Evolutionary conservation across 2,113 vertebrate genomes (phyloP), one percentile per base, ranked within the genome.

Genomic region (Paedocypris sp.): DNA sequence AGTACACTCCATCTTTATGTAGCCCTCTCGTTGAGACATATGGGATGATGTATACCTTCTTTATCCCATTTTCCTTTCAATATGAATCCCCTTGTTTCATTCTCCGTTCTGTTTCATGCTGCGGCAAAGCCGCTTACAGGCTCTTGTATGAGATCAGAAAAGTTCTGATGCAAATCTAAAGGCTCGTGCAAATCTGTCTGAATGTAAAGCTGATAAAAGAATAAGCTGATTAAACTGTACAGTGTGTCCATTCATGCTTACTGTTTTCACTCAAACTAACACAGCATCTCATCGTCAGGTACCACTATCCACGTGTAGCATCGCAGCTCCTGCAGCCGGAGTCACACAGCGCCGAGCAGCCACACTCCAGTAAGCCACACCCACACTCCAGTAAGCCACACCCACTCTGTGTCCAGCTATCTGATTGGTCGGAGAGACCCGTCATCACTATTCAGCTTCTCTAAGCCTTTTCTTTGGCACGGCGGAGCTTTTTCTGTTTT

Each of bases 261-360:
- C 11, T 38, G n/a, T n/a, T n/a, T n/a, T n/a, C n/a, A n/a, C n/a
- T n/a, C n/a, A n/a, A n/a, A n/a, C n/a, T n/a, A n/a, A n/a, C n/a
- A n/a, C n/a, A n/a, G n/a, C n/a, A n/a, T 41, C 25, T 39, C 7
- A 9, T 25, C 15, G 4, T 25, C 74, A 83, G 83, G 76, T 70
- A 83, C 72, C 80, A 84, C 68, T 72, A 76, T 43, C 38, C 62
- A 2, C 70, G 62, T 28, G 72, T 82, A 47, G 61, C 72, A 23
- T 64, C 54, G 13, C 39, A 75, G 58, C 35, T 74, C 36, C 64
- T 64, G 46, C 43, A 72, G 35, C n/a, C n/a, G n/a, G n/a, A n/a
- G n/a, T n/a, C n/a, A n/a, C n/a, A n/a, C n/a, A n/a, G n/a, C n/a
- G n/a, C n/a, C n/a, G n/a, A n/a, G n/a, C n/a, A n/a, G n/a, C n/a